These are phyloP conservation scores for Halictus quadricinctus DNA, from an alignment of 2,888 invertebrate genomes.

Conservation along the genomic window DNA sequence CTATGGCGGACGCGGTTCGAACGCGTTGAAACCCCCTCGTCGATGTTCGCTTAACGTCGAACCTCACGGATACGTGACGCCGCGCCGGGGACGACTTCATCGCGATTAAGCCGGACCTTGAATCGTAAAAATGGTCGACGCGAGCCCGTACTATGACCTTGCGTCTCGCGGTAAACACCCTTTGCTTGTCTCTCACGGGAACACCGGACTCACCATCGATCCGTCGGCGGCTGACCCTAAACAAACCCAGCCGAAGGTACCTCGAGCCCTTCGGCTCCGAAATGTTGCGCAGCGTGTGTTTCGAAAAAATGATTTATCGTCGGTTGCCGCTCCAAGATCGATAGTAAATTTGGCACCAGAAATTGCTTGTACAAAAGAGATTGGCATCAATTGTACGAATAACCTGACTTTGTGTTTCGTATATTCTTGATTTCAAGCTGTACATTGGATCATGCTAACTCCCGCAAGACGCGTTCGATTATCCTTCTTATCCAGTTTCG, in stretches of 20 bases:
- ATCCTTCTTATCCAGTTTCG: too few species aligned
- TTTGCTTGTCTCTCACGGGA: neutral
- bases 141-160: conserved; percentile 39
- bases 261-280: neutral
- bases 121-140: conserved; percentile 66
- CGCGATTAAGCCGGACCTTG: conserved; percentile 35
- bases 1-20: conserved; percentile 73
- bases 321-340: too few species aligned
- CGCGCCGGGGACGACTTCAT: conserved; percentile 60
- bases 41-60: conserved; percentile 49
- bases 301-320: too few species aligned
- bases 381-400: too few species aligned
- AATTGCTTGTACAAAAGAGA: too few species aligned
- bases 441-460: too few species aligned
- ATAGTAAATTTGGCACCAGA: too few species aligned
- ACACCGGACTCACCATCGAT: neutral
- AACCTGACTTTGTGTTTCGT: too few species aligned
- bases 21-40: conserved; percentile 46
- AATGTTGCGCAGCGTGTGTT: neutral
- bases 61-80: conserved; percentile 38
- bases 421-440: too few species aligned
- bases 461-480: too few species aligned
- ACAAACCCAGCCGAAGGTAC: neutral
- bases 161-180: conserved; percentile 29
- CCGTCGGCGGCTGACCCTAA: neutral